These are phyloP conservation scores for Coranthus polyacanthus DNA, from an alignment of 2,797 vertebrate genomes.

Conservation along the genomic window DNA sequence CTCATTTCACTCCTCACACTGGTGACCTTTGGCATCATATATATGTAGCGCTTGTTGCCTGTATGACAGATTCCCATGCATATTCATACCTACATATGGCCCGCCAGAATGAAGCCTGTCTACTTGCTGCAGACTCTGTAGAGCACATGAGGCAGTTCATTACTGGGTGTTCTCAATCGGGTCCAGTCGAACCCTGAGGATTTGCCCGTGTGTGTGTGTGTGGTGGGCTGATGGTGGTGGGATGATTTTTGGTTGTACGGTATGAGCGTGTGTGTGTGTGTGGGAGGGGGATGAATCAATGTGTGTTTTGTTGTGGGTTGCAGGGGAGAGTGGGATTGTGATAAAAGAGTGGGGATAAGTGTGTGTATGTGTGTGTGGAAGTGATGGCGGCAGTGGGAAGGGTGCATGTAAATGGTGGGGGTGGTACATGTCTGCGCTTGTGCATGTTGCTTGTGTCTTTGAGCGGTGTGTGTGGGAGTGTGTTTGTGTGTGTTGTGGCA, in stretches of 20 bases:
- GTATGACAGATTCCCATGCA: slow-evolving; percentile 86
- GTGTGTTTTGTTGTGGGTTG: slow-evolving; percentile 52
- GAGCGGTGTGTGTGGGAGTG: slow-evolving; percentile 70
- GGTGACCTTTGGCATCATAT: slow-evolving; percentile 84
- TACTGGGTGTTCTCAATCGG: slow-evolving; percentile 71
- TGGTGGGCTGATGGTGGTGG: slow-evolving; percentile 29
- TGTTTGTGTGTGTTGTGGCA: slow-evolving; percentile 73
- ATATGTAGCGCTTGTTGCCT: slow-evolving; percentile 79
- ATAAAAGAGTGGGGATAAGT: slow-evolving; percentile 19
- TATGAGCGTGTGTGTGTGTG: slow-evolving; percentile 24
- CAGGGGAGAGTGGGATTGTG: slow-evolving; percentile 31
- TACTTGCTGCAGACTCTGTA: slow-evolving; percentile 70
- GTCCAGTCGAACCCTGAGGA: slow-evolving; percentile 70
- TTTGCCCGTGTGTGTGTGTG: slow-evolving; percentile 44
- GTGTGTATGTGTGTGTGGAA: slow-evolving; percentile 32
- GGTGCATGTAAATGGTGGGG: slow-evolving; percentile 57
- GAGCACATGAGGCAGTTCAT: slow-evolving; percentile 74
- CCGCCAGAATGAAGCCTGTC: slow-evolving; percentile 80
- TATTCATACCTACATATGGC: slow-evolving; percentile 88
- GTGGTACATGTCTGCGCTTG: slow-evolving; percentile 56
- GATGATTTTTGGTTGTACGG: slow-evolving; percentile 36
- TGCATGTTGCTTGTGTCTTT: slow-evolving; percentile 59
- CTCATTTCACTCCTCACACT: slow-evolving; percentile 78
- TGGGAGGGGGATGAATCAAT: slow-evolving; percentile 26
- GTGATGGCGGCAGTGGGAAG: slow-evolving; percentile 47